Conservation (phyloP, 2,113 vertebrate species). For the Eptesicus fuscus region DNA sequence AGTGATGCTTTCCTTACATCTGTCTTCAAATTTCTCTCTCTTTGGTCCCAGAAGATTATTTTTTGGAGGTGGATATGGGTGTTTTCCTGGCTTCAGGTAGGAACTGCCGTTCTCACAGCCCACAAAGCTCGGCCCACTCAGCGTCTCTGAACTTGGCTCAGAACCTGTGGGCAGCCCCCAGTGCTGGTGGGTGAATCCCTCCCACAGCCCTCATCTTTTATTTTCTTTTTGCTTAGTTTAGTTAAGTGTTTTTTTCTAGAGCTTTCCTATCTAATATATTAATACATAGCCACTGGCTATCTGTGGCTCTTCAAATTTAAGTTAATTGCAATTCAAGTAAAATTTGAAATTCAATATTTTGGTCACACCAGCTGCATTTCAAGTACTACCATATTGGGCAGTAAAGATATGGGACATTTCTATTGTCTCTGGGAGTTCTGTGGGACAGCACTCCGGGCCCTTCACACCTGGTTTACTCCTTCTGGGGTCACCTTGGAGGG, state of each 20-base stretch:
- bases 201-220: background rate
- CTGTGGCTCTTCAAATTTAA: constrained; percentile 17
- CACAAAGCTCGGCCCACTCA: background rate
- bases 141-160: background rate
- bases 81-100: background rate
- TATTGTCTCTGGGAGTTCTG: background rate
- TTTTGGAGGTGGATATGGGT: background rate
- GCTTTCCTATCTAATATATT: background rate
- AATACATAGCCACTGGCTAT: background rate
- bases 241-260: background rate
- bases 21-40: background rate
- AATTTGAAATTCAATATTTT: background rate
- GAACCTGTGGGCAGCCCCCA: background rate
- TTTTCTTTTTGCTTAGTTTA: background rate
- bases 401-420: background rate
- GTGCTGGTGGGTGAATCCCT: background rate
- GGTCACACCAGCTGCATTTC: background rate
- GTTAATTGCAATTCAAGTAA: background rate
- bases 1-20: background rate
- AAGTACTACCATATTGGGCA: background rate
- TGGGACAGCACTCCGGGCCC: background rate
- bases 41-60: background rate
- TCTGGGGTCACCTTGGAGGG: background rate
- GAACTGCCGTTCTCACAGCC: background rate
- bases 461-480: background rate